These are phyloP conservation scores for Podarcis cretensis DNA, from an alignment of 2,113 vertebrate species.

Conservation along the genomic window DNA sequence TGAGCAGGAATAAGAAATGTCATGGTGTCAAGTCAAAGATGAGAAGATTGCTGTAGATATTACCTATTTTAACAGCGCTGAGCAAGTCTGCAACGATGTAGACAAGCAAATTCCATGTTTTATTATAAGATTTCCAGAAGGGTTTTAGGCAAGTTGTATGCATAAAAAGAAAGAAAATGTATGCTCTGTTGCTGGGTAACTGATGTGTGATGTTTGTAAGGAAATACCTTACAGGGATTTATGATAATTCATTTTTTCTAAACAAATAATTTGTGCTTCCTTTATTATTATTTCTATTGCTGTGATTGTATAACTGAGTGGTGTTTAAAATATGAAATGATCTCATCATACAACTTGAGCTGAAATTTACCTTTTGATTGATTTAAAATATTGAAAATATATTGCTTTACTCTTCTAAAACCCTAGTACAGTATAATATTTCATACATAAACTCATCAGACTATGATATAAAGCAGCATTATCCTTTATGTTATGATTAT, in stretches of 20 bases:
- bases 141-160: constrained; percentile 30
- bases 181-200: constrained; percentile 33
- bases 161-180: constrained; percentile 27
- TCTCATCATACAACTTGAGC: not conserved
- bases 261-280: constrained; percentile 24
- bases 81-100: constrained; percentile 36
- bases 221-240: constrained; percentile 28
- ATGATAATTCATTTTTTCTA: constrained; percentile 11
- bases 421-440: not conserved
- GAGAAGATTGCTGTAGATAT: constrained; percentile 38
- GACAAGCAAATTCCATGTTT: constrained; percentile 34
- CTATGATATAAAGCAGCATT: not conserved
- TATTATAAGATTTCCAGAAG: constrained; percentile 36
- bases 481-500: not conserved
- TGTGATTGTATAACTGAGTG: constrained; percentile 9
- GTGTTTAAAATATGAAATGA: constrained; percentile 3
- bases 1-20: constrained; percentile 45
- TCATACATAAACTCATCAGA: not conserved
- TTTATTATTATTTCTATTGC: constrained; percentile 40
- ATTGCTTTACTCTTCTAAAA: constrained; percentile 7
- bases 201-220: constrained; percentile 35
- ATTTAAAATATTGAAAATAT: constrained; percentile 16
- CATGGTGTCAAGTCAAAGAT: constrained; percentile 25
- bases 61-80: constrained; percentile 16
- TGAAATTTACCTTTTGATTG: constrained; percentile 3